Percentiles rank a stretch among this genome's conserved stretches.
phyloP scores from a whole-genome alignment of 2,113 vertebrate species.

The Raphicerus campestris region DNA sequence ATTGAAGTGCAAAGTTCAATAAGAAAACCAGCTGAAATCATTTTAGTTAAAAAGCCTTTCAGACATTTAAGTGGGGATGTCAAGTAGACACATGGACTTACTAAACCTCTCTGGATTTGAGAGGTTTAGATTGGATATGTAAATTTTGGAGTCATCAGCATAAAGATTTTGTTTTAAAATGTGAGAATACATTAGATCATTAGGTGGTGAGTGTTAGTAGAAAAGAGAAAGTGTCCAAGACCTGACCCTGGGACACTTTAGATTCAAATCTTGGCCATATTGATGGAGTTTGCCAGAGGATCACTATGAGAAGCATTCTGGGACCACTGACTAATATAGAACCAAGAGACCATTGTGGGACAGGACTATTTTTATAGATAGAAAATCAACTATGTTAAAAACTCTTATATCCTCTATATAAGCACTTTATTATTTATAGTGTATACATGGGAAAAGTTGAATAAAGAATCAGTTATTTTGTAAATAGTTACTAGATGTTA shows the following conservation, averaged over 20 bases:
- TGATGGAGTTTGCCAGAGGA: neutral
- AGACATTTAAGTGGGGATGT: neutral
- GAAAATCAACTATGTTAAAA: neutral
- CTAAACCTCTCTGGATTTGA: neutral
- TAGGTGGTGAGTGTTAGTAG: neutral
- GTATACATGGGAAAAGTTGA: neutral
- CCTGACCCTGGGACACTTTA: neutral
- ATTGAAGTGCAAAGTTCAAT: neutral
- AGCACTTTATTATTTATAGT: neutral
- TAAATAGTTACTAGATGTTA: neutral
- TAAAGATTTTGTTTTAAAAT: neutral
- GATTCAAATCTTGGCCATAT: neutral
- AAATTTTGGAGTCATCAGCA: neutral
- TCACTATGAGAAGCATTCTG: neutral
- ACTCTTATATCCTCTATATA: neutral
- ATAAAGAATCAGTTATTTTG: neutral
- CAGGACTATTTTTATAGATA: neutral
- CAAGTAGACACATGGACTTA: neutral
- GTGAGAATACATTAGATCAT: neutral
- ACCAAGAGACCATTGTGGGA: too few relatives aligned
- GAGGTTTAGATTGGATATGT: neutral
- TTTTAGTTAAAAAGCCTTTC: neutral
- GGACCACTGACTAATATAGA: neutral
- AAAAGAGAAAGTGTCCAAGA: neutral
- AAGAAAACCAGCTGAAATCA: neutral